Base-by-base conservation (phyloP, 1,140 invertebrate species). In the Drosophila sulfurigaster region DNA sequence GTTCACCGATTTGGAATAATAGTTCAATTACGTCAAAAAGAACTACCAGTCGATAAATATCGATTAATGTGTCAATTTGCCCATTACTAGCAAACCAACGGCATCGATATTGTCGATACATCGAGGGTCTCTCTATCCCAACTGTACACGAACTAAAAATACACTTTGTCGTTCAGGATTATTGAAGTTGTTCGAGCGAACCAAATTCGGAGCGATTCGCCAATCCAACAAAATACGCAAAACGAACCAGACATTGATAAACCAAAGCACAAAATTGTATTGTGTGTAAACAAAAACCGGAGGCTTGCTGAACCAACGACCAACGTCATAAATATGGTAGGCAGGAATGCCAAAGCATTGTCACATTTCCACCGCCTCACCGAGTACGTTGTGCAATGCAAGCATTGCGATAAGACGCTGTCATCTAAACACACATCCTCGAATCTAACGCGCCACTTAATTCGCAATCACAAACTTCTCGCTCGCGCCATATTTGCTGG, bases 361-460 rank as follows among this genome's bases (percentile, higher is more conserved):
- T 62, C 78, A n/a, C 85, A 89, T 20, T 89, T 89, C 45, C 81
- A 89, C 49, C 86, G 85, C 8, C 59, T 89, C 1, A 85, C 81
- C 13, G 85, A 89, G 56, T 89, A 89, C 56, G 76, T 90, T 46
- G 85, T 89, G 58, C 81, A 85, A 70, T 91, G 89, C 72, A 91
- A 91, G 45, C 80, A 87, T 25, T 91, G 89, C n/a, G 90, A 83
- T 64, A 89, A 86, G 38, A 87, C 82, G 25, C 77, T 91, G 3
- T 89, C 89, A 16, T 86, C 85, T 2, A 91, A 91, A 66, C 82
- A 91, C 30, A 87, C 86, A 2, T 90, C 82, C 2, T 82, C 79
- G 28, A 91, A 91, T 66, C 56, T 91, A 57, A 86, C 86, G 74
- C 81, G 89, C 59, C 89, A 91, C 54, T 60, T 91, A 35, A 82